Conservation (phyloP, 2,113 vertebrate genomes). For the Nerophis ophidion region DNA sequence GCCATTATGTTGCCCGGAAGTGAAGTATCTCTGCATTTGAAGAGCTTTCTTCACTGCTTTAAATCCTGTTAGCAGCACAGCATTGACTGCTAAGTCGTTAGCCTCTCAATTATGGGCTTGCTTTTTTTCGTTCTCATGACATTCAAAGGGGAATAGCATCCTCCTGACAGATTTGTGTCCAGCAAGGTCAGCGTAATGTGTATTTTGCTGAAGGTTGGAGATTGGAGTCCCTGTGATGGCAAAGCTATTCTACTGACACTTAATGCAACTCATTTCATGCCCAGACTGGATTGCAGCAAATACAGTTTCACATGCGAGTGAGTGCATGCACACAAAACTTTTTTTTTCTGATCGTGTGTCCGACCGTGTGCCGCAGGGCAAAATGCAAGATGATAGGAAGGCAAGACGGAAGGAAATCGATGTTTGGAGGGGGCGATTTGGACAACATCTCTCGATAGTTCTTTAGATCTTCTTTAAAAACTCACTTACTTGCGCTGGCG, state of each 20-base stretch:
- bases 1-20: constrained; percentile 18
- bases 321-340: constrained; percentile 20
- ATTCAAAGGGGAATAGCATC: constrained; percentile 33
- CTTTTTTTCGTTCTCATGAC: constrained; percentile 16
- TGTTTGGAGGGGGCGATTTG: constrained; percentile 29
- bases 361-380: constrained; percentile 46
- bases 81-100: constrained; percentile 7
- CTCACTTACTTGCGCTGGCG: no score
- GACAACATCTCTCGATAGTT: background rate
- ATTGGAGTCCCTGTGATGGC: constrained; percentile 30
- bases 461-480: no score
- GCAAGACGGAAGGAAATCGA: constrained; percentile 52
- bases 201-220: constrained; percentile 20
- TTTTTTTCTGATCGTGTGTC: constrained; percentile 34
- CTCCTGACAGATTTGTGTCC: constrained; percentile 30
- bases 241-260: constrained; percentile 38
- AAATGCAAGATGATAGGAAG: constrained; percentile 60
- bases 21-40: constrained; percentile 24
- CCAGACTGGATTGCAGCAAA: constrained; percentile 60
- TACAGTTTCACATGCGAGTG: constrained; percentile 38
- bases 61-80: constrained; percentile 37
- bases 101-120: constrained; percentile 19
- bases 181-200: constrained; percentile 28
- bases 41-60: constrained; percentile 23
- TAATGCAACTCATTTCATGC: constrained; percentile 68